Base-by-base conservation (phyloP, 2,888 invertebrate species). In the Apamea monoglypha region DNA sequence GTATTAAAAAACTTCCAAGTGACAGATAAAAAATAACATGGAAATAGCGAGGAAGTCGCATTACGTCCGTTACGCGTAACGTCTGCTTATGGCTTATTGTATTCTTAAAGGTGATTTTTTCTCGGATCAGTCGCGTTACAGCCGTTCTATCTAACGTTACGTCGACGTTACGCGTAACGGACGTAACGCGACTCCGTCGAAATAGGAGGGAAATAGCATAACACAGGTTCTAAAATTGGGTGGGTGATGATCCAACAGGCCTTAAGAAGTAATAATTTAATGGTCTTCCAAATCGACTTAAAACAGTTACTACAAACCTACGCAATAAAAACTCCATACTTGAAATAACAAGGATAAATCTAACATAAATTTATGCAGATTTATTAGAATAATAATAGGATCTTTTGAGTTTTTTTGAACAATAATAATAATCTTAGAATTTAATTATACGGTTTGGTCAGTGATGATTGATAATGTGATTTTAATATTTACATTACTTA, bases 401-500 rank as follows among this genome's bases (percentile, higher is more conserved):
- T 40, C 21, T n/a, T 21, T 63, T 63, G 1, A 18, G 0, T 40
- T 40, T 32, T 32, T 59, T 32, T 32, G 10, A 63, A 25, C 0
- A 40, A 63, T 40, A 64, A 36, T 21, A 25, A 16, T n/a, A 44
- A 47, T 69, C 8, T 64, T 21, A 25, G 0, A 71, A 47, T 50
- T 61, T 56, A 25, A 59, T 25, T 5, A 40, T 71, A n/a, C 16
- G 10, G 29, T 25, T 77, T 72, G 59, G 18, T 32, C 44, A 68
- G 71, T 68, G 67, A 85, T 68, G 63, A 67, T 81, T 44, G n/a
- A 66, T 47, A 50, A 63, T 61, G 1, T 1, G 40, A 67, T 25
- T 80, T 71, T n/a, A 56, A 66, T 74, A 85, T 85, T 80, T 80
- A 85, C 73, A 80, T 61, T n/a, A 25, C 40, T 81, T 72, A 85